Percentiles rank a stretch among this genome's conserved stretches.
Conservation (phyloP, 2,797 vertebrate species). For the Falco novaeseelandiae region DNA sequence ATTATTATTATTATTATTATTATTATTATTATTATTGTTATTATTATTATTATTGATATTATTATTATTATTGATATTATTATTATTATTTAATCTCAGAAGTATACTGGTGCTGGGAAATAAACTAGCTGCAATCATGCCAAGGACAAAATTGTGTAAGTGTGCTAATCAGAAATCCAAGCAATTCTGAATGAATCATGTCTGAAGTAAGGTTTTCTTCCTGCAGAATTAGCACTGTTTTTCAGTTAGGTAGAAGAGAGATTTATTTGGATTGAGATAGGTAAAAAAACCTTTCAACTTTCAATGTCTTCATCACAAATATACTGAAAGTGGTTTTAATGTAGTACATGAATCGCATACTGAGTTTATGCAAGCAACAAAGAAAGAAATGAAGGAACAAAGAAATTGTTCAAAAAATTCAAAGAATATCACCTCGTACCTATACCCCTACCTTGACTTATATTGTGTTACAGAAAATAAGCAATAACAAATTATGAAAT, state of each 20-base stretch:
- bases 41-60: no score
- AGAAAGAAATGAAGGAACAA: background rate
- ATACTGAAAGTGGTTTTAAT: background rate
- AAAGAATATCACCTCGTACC: background rate
- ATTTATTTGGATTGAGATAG: background rate
- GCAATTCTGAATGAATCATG: background rate
- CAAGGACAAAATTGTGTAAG: background rate
- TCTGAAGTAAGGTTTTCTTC: background rate
- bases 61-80: background rate
- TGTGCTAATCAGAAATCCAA: background rate
- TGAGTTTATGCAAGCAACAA: background rate
- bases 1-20: no score
- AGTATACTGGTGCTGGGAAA: background rate
- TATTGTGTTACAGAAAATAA: constrained; percentile 11
- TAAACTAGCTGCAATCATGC: background rate
- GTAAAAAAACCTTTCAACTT: background rate
- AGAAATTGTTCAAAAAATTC: constrained; percentile 7
- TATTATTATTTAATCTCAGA: background rate
- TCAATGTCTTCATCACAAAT: background rate
- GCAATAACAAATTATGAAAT: background rate
- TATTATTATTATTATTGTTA: background rate
- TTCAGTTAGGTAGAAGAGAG: background rate
- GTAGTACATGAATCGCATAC: background rate
- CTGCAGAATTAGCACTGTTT: background rate
- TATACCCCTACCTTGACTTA: background rate